Percentiles rank a stretch among this genome's conserved stretches.
phyloP scores from a whole-genome alignment of 23 tunicate genomes.

The Botrylloides violaceus region DNA sequence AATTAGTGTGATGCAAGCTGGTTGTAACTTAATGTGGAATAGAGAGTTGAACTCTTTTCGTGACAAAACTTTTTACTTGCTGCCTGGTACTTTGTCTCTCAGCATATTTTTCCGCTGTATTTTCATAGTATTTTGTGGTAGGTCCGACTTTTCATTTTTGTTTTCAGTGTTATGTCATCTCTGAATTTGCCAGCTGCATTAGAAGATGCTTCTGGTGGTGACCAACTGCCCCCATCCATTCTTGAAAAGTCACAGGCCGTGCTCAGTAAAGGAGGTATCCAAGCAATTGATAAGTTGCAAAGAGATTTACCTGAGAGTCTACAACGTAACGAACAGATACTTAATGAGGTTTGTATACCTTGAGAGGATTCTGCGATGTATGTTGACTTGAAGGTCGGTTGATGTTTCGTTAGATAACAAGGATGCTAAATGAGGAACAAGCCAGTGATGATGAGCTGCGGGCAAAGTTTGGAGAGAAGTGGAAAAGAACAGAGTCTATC shows the following conservation, averaged over 20 bases:
- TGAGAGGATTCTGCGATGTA: background rate
- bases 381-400: background rate
- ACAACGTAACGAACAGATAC: constrained; percentile 70
- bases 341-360: constrained; percentile 46
- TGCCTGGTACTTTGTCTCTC: too few relatives aligned
- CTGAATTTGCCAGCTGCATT: constrained; percentile 90
- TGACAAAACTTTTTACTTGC: too few relatives aligned
- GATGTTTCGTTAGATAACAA: too few relatives aligned
- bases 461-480: constrained; percentile 77
- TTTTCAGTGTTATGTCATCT: constrained; percentile 81
- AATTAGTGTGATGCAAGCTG: too few relatives aligned
- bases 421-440: constrained; percentile 88
- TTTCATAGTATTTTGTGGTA: too few relatives aligned
- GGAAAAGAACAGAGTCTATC: constrained; percentile 72
- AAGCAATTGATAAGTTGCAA: constrained; percentile 58
- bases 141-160: too few relatives aligned
- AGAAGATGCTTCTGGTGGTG: constrained; percentile 78
- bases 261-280: constrained; percentile 53
- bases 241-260: constrained; percentile 60
- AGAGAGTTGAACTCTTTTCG: too few relatives aligned
- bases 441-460: constrained; percentile 81
- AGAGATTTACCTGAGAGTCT: constrained; percentile 80
- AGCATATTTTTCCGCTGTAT: too few relatives aligned
- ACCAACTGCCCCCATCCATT: constrained; percentile 76
- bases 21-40: too few relatives aligned